Conservation (phyloP, 2,113 vertebrate genomes). For the Eublepharis macularius region DNA sequence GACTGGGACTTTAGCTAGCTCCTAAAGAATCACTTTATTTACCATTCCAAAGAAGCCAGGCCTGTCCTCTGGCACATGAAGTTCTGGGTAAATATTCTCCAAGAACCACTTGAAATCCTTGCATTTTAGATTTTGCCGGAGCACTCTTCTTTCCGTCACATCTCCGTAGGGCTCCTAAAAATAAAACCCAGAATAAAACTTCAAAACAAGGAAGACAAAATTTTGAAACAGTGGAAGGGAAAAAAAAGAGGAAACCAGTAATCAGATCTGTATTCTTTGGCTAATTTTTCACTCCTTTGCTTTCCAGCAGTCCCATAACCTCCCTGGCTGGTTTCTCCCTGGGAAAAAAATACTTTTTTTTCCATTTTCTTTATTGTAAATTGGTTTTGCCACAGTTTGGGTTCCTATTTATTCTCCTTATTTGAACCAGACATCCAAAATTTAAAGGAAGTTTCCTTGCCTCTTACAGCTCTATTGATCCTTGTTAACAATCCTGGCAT, state of each 20-base stretch:
- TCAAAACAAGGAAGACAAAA: constrained; percentile 16
- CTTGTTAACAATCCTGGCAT: too few species aligned
- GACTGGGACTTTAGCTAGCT: background rate
- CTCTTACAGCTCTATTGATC: too few species aligned
- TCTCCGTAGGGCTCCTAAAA: constrained; percentile 92
- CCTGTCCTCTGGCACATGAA: constrained; percentile 87
- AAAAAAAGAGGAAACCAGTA: background rate
- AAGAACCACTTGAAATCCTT: constrained; percentile 94
- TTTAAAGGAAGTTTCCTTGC: too few species aligned
- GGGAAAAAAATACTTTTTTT: too few species aligned
- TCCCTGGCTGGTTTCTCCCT: too few species aligned
- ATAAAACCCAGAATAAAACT: background rate
- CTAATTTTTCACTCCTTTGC: too few species aligned
- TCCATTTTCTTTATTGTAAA: too few species aligned
- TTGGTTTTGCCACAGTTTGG: too few species aligned
- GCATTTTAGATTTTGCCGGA: constrained; percentile 85
- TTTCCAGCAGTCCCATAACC: too few species aligned
- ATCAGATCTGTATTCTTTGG: background rate
- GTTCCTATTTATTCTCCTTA: too few species aligned
- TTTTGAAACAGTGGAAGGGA: background rate
- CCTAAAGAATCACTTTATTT: constrained; percentile 28
- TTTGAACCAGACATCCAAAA: too few species aligned
- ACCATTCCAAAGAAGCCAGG: constrained; percentile 97
- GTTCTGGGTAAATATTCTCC: constrained; percentile 91
- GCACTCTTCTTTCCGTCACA: constrained; percentile 84